phyloP scores from a whole-genome alignment of 2,888 invertebrate species.

The Eupithecia pulchellata region DNA sequence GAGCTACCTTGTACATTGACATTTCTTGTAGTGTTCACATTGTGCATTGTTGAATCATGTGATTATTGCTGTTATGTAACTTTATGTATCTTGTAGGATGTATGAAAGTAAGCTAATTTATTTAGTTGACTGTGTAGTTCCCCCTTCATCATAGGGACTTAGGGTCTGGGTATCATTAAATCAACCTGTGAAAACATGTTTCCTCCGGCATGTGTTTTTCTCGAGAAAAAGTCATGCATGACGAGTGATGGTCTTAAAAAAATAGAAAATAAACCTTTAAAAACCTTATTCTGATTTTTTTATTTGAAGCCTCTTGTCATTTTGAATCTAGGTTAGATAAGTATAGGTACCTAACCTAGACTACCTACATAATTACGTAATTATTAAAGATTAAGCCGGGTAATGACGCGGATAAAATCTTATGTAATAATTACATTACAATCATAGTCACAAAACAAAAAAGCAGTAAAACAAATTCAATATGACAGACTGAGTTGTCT shows the following conservation, averaged over 20 bases:
- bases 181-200: conserved; percentile 46
- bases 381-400: too few relatives aligned
- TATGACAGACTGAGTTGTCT: not conserved
- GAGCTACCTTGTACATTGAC: conserved; percentile 60
- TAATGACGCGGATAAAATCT: not conserved
- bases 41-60: conserved; percentile 64
- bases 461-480: not conserved
- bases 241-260: conserved; percentile 63
- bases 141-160: conserved; percentile 46
- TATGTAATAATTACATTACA: too few relatives aligned
- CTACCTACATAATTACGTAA: not conserved
- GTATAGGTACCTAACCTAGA: not conserved
- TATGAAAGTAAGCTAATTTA: conserved; percentile 58
- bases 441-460: too few relatives aligned
- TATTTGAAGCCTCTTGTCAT: not conserved
- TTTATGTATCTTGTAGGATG: conserved; percentile 60
- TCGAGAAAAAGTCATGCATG: conserved; percentile 70
- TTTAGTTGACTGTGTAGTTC: conserved; percentile 61
- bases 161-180: conserved; percentile 33
- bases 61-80: conserved; percentile 77
- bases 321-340: not conserved
- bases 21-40: conserved; percentile 47
- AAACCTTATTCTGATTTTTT: conserved; percentile 51
- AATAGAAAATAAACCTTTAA: conserved; percentile 71
- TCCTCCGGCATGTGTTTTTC: conserved; percentile 75